Evolutionary conservation across 2,888 invertebrate species (phyloP).

Genomic region (Tiliacea aurago): DNA sequence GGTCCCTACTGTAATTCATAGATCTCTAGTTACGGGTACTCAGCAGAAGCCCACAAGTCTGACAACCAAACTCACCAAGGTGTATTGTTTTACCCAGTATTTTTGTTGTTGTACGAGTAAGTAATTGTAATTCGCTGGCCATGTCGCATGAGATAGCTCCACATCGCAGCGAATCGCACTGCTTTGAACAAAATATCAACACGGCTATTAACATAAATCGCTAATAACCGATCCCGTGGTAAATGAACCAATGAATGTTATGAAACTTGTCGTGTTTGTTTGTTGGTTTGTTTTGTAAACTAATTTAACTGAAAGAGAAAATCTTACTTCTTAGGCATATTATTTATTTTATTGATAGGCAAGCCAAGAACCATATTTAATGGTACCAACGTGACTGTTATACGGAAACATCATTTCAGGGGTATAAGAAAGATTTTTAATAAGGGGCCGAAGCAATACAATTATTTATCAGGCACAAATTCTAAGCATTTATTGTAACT

Average conservation of each 20-base stretch:
- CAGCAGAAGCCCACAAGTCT: no score
- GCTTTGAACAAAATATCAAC: slow-evolving; percentile 44
- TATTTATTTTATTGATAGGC: neutral
- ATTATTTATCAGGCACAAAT: neutral
- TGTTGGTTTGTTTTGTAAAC: slow-evolving; percentile 17
- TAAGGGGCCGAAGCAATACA: neutral
- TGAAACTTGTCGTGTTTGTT: neutral
- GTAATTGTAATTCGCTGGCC: neutral
- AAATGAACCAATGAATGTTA: slow-evolving; percentile 16
- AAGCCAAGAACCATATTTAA: neutral
- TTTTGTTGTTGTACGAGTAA: no score
- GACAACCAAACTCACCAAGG: no score
- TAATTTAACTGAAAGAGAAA: neutral
- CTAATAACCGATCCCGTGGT: slow-evolving; percentile 40
- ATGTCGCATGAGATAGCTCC: neutral
- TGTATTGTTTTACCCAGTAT: no score
- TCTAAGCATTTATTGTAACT: neutral
- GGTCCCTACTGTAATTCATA: no score
- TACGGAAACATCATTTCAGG: neutral
- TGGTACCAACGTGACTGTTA: neutral
- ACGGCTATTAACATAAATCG: slow-evolving; percentile 47
- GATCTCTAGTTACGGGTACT: no score
- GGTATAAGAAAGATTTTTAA: neutral
- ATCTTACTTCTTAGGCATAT: neutral
- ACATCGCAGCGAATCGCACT: slow-evolving; percentile 11